Conservation (phyloP, 2,113 vertebrate species). For the Sebastes schlegelii region DNA sequence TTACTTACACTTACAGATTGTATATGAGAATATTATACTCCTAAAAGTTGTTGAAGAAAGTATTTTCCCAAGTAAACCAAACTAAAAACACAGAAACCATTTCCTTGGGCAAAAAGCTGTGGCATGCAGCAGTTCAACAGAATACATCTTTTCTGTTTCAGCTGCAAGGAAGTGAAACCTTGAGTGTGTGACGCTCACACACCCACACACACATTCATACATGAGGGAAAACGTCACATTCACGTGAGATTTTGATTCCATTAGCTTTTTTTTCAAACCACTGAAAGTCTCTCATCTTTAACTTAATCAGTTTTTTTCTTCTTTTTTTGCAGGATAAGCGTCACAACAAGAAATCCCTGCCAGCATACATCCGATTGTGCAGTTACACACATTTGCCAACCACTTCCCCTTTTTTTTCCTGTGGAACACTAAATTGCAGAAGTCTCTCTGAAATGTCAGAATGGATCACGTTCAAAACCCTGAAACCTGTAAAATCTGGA, state of each 20-base stretch:
- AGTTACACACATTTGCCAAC: slow-evolving; percentile 13
- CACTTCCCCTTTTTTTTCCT: slow-evolving; percentile 27
- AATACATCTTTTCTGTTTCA: not conserved
- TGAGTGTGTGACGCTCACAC: slow-evolving; percentile 22
- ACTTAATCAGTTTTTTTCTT: not conserved
- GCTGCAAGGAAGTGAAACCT: slow-evolving; percentile 71
- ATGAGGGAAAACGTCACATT: not conserved
- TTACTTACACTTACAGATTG: no score
- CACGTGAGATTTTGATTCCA: not conserved
- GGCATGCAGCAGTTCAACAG: not conserved
- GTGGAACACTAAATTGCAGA: not conserved
- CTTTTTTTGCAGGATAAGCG: slow-evolving; percentile 44
- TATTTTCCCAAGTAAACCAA: not conserved
- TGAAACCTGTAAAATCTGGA: slow-evolving; percentile 23
- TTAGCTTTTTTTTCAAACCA: not conserved
- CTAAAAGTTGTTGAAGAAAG: not conserved
- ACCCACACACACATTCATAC: not conserved
- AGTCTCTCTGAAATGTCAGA: slow-evolving; percentile 15
- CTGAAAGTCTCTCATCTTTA: not conserved
- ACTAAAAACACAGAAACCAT: not conserved
- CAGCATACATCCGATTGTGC: slow-evolving; percentile 6
- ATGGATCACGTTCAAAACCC: slow-evolving; percentile 29
- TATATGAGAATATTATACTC: not conserved
- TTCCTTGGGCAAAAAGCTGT: not conserved
- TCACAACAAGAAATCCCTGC: not conserved